phyloP scores from a whole-genome alignment of 2,113 vertebrate species.

The Atractosteus spatula region DNA sequence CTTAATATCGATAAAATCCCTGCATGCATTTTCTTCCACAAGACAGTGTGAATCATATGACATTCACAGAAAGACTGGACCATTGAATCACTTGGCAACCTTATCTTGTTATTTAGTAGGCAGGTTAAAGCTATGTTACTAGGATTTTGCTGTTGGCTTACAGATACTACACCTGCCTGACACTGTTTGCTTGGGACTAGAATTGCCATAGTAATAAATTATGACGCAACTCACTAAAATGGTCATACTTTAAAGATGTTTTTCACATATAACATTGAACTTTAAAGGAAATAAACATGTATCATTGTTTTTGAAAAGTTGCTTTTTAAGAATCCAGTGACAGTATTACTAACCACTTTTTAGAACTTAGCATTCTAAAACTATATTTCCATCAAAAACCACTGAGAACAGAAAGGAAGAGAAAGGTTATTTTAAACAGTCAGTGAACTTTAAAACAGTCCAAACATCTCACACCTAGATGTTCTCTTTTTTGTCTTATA shows the following conservation, averaged over 20 bases:
- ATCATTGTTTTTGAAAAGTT: background rate
- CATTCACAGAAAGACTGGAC: background rate
- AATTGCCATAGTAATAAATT: too few species aligned
- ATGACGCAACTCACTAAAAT: too few species aligned
- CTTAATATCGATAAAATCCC: conserved; percentile 15
- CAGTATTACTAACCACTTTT: too few species aligned
- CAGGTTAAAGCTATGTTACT: conserved; percentile 33
- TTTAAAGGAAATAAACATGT: too few species aligned
- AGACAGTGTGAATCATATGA: conserved; percentile 5
- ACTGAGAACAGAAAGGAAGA: conserved; percentile 3
- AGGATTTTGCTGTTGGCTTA: conserved; percentile 11
- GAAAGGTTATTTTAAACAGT: conserved; percentile 31
- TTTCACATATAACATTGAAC: too few species aligned
- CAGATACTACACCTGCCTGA: background rate
- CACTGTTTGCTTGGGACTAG: background rate
- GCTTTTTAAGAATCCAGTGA: background rate
- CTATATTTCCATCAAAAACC: background rate
- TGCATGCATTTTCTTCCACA: conserved; percentile 8
- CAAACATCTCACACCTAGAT: too few species aligned
- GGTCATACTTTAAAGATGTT: too few species aligned
- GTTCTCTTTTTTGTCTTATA: too few species aligned
- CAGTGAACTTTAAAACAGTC: too few species aligned
- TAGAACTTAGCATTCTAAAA: too few species aligned
- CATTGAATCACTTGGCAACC: conserved; percentile 26
- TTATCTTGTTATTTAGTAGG: conserved; percentile 33